phyloP scores from a whole-genome alignment of 2,113 vertebrate species.

The Dissostichus mawsoni region DNA sequence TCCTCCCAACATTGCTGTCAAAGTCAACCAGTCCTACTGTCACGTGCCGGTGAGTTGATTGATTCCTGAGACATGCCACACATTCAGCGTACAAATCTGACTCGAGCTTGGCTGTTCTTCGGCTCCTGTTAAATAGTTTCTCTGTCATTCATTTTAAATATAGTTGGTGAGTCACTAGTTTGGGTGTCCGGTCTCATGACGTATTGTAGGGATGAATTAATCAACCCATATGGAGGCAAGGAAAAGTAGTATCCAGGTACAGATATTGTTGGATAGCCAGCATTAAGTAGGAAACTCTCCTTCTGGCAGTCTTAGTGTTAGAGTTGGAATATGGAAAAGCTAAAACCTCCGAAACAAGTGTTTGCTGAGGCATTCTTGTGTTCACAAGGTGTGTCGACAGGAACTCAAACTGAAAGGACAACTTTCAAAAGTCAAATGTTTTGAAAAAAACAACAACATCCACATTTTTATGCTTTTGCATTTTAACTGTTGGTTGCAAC shows the following conservation, averaged over 20 bases:
- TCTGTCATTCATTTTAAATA: not conserved
- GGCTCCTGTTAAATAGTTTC: not conserved
- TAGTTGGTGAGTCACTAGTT: not conserved
- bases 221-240: not conserved
- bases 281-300: not conserved
- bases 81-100: conserved; percentile 12
- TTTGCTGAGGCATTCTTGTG: not conserved
- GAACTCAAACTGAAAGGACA: not conserved
- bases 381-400: not conserved
- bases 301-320: not conserved
- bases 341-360: not conserved
- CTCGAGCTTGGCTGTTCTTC: not conserved
- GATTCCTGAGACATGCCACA: not conserved
- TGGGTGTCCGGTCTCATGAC: not conserved
- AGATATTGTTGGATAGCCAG: not conserved
- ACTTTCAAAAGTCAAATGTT: not conserved
- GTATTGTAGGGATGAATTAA: not conserved
- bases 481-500: not conserved
- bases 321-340: not conserved
- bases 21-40: conserved; percentile 98
- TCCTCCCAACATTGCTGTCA: conserved; percentile 97
- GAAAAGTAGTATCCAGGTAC: not conserved
- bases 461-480: not conserved
- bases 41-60: conserved; percentile 91
- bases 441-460: not conserved